Evolutionary conservation across 2,888 invertebrate genomes (phyloP), one percentile per base, ranked within the genome.

Genomic region (Erynnis tages): DNA sequence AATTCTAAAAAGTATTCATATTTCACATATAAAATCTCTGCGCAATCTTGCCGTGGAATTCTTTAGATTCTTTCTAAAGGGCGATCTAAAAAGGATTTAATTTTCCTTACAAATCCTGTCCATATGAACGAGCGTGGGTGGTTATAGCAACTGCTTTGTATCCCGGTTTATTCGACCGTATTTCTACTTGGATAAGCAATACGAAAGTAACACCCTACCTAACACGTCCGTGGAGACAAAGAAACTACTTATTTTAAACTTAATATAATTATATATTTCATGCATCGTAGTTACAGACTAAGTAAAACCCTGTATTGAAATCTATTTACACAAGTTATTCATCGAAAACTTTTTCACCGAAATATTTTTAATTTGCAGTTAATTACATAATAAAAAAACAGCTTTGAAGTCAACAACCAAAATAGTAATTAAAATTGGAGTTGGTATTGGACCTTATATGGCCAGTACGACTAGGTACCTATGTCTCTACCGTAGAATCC

Each of bases 121-220:
- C 13, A 48, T 48, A 49, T 30, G 48, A 32, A 25, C 4, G 8
- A n/a, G 32, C 8, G 58, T 61, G 40, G 55, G 58, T 27, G 49
- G 41, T 50, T 43, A 50, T 50, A 19, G 41, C 49, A 35, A 17
- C 25, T 43, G 41, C 41, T 48, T 30, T 29, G 32, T 50, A 34
- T 49, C 49, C 49, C 41, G 41, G 32, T 32, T 35, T 49, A 49
- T 41, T 49, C 27, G 49, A 11, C 34, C 27, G 14, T 49, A 49
- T 49, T 49, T 49, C 50, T 43, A 43, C 29, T 19, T n/a, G 35
- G 43, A 43, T 50, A 50, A 50, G 43, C 25, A 41, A 41, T 32
- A 23, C 40, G 14, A 45, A 34, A 25, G 6, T 10, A 44, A 29
- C 30, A 37, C 19, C 49, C 7, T 34, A 49, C 41, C 41, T 49